Percentiles rank a stretch among this genome's conserved stretches.
Conservation (phyloP, 2,888 invertebrate genomes). For the Frankliniella fusca region DNA sequence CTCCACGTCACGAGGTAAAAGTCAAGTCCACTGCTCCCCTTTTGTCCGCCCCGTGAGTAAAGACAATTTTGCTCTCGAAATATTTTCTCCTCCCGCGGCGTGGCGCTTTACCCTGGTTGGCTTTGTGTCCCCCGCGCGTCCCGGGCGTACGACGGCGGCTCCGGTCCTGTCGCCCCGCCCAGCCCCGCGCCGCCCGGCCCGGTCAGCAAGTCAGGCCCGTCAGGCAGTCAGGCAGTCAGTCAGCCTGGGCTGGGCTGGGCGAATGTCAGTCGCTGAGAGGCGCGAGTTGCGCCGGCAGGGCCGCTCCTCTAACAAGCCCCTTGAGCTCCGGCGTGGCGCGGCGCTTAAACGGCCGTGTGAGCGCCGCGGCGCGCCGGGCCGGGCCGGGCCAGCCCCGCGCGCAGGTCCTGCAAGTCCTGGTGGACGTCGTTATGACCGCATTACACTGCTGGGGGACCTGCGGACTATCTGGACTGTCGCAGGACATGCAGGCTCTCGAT, state of each 20-base stretch:
- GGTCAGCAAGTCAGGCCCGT: background rate
- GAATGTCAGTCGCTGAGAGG: no score
- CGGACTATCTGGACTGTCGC: no score
- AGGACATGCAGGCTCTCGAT: no score
- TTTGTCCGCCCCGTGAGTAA: background rate
- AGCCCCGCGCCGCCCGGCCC: background rate
- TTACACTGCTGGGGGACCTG: no score
- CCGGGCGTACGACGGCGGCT: background rate
- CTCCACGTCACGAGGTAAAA: background rate
- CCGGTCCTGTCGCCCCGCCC: background rate
- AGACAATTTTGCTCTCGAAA: background rate
- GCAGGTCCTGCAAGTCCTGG: no score
- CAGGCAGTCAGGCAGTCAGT: background rate
- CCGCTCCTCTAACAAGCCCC: no score
- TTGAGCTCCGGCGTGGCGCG: no score
- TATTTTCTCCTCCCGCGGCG: background rate
- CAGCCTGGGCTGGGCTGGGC: background rate
- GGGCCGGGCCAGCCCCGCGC: no score
- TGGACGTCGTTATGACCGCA: no score
- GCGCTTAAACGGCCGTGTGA: no score
- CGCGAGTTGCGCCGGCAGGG: no score
- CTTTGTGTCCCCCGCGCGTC: background rate
- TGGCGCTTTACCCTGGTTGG: background rate
- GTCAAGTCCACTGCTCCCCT: background rate
- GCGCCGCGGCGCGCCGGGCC: no score